Conservation (phyloP, 2,797 vertebrate species). For the Lacerta agilis region DNA sequence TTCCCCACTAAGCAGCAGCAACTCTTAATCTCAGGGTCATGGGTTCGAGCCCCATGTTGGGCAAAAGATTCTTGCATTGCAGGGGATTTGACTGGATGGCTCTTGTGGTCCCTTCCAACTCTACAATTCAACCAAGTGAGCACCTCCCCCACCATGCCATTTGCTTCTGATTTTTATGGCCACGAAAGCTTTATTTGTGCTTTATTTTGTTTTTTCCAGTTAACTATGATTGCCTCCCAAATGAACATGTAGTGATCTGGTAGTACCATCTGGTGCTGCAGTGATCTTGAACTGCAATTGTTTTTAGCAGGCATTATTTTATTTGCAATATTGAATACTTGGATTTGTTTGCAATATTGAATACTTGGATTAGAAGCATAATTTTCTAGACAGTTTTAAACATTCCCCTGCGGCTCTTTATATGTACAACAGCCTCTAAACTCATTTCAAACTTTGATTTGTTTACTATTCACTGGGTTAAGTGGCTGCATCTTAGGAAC, state of each 20-base stretch:
- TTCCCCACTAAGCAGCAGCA: too few relatives aligned
- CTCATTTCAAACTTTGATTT: not conserved
- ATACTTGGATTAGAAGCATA: not conserved
- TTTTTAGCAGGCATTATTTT: not conserved
- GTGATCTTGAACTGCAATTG: not conserved
- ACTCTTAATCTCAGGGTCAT: too few relatives aligned
- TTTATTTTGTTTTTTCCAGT: not conserved
- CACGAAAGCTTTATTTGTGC: not conserved
- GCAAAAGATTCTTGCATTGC: too few relatives aligned
- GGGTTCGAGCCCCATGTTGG: too few relatives aligned
- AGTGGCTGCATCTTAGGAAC: not conserved
- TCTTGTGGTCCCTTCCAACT: too few relatives aligned
- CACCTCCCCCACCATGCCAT: too few relatives aligned
- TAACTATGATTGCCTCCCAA: not conserved
- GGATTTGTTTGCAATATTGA: not conserved
- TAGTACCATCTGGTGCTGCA: too few relatives aligned
- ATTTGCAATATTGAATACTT: not conserved
- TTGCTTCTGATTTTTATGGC: too few relatives aligned
- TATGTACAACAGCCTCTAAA: not conserved
- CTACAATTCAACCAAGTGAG: too few relatives aligned
- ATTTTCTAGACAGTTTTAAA: not conserved
- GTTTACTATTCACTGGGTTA: not conserved
- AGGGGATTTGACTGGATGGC: too few relatives aligned
- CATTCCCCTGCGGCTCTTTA: not conserved
- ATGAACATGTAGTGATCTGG: not conserved